A percentile compares a stretch with the other conserved stretches of the same genome.
Conservation (phyloP, 2,888 invertebrate species). For the Eupithecia vulgata region DNA sequence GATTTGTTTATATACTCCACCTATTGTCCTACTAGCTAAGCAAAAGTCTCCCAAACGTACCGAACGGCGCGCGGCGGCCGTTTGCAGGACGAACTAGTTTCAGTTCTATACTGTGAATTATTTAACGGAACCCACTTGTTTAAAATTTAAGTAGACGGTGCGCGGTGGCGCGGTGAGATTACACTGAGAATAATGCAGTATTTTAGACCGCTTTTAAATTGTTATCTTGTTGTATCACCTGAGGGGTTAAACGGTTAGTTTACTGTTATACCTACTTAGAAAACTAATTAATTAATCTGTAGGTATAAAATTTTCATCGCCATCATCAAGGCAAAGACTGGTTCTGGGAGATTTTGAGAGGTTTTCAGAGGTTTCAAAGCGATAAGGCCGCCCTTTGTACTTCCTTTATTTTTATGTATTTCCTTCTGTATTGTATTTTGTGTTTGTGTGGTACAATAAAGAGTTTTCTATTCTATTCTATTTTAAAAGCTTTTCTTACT, state of each 20-base stretch:
- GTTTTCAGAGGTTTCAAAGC: too few relatives aligned
- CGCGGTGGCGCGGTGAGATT: constrained; percentile 24
- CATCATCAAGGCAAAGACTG: too few relatives aligned
- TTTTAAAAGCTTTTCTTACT: too few relatives aligned
- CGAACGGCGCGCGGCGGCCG: too few relatives aligned
- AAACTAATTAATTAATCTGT: not conserved
- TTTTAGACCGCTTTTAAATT: constrained; percentile 19
- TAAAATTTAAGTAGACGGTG: constrained; percentile 29
- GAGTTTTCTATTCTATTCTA: too few relatives aligned
- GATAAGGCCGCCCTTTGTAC: too few relatives aligned
- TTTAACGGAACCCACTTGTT: constrained; percentile 14
- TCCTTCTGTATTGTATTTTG: too few relatives aligned
- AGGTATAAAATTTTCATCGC: not conserved
- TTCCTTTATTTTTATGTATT: too few relatives aligned
- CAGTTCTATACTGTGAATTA: constrained; percentile 10
- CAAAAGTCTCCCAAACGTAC: not conserved
- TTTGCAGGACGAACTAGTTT: not conserved
- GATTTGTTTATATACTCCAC: not conserved
- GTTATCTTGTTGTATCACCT: constrained; percentile 15
- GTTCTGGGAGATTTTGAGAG: too few relatives aligned
- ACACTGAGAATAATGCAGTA: constrained; percentile 19
- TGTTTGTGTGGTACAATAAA: too few relatives aligned
- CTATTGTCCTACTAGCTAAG: not conserved
- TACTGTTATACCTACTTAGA: not conserved
- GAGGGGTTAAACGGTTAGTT: constrained; percentile 9